Conservation (phyloP, 2,888 invertebrate species). For the Hymenopus coronatus region DNA sequence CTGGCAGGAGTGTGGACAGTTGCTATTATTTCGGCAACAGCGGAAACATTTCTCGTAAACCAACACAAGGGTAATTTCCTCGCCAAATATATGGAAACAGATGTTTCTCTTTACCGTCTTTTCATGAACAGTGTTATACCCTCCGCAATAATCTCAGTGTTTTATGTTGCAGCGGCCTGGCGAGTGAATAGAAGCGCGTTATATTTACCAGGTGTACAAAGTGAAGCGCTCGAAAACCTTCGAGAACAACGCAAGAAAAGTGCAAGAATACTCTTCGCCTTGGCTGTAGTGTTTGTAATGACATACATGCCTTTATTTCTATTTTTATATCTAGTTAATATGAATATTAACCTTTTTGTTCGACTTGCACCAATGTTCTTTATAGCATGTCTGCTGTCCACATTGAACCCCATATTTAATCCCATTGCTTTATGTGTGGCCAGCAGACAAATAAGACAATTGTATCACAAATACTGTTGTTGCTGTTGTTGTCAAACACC, state of each 20-base stretch:
- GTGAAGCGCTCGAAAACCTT: background rate
- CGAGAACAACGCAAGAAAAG: background rate
- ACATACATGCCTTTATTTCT: background rate
- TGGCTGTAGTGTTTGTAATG: background rate
- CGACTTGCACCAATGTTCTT: too few relatives aligned
- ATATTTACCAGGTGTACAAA: background rate
- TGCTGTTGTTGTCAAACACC: background rate
- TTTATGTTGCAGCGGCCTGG: background rate
- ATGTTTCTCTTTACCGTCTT: background rate
- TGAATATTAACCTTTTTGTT: too few relatives aligned
- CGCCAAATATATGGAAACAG: background rate
- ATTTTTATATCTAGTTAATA: background rate
- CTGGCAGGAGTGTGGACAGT: background rate
- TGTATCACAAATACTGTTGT: background rate
- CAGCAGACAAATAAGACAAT: background rate
- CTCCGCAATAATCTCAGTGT: background rate
- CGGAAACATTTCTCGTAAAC: background rate
- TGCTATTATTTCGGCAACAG: background rate
- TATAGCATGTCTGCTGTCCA: background rate
- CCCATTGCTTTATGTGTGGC: background rate
- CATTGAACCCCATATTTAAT: background rate
- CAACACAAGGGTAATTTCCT: too few relatives aligned
- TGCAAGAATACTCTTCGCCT: background rate
- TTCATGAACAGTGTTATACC: background rate
- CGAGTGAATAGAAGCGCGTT: background rate